These are phyloP conservation scores for Ammodytes dubius DNA, from an alignment of 2,113 vertebrate species.

Conservation along the genomic window DNA sequence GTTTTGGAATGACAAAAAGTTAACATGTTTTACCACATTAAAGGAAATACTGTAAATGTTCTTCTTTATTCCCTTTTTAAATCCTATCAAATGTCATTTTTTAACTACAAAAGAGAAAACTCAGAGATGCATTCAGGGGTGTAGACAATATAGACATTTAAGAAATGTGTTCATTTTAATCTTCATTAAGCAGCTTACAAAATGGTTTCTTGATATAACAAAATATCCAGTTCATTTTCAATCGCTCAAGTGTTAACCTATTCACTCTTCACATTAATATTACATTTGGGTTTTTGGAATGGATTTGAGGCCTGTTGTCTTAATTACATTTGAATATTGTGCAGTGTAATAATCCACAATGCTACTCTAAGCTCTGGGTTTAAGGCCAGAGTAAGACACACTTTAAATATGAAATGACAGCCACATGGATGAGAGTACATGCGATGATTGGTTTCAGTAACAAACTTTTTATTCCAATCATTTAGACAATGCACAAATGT, in stretches of 20 bases:
- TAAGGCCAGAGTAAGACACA: neutral
- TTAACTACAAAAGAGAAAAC: neutral
- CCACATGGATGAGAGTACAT: constrained; percentile 33
- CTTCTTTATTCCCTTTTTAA: constrained; percentile 19
- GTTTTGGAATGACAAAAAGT: too few species aligned
- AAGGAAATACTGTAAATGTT: neutral
- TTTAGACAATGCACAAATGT: constrained; percentile 68
- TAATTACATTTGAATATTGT: neutral
- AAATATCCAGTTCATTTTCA: neutral
- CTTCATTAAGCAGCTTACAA: neutral
- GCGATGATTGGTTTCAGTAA: constrained; percentile 53
- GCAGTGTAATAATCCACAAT: neutral
- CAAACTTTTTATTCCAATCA: constrained; percentile 83
- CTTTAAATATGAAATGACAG: neutral
- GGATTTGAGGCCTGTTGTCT: neutral
- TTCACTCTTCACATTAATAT: neutral
- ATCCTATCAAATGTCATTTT: neutral
- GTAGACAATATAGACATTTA: neutral
- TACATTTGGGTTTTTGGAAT: neutral
- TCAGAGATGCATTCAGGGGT: neutral
- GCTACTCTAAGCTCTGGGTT: neutral
- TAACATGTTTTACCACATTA: neutral
- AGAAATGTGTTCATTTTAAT: neutral
- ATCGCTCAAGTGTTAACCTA: neutral
- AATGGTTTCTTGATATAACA: neutral